Evolutionary conservation across 1,140 invertebrate species (phyloP).

Genomic region (Drosophila watanabei): DNA sequence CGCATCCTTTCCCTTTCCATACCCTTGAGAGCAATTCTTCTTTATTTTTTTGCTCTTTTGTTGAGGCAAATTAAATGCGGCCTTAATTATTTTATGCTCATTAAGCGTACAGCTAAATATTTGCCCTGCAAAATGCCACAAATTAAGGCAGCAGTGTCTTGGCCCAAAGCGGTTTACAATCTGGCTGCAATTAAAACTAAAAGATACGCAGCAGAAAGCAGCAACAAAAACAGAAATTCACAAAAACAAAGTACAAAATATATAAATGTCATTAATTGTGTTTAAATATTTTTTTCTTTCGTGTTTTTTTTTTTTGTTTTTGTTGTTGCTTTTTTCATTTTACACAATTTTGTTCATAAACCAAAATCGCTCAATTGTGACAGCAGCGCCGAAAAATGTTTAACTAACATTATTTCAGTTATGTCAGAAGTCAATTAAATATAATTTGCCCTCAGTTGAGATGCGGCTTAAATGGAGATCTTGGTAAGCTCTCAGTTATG

Average conservation of each 20-base stretch:
- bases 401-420: conserved; percentile 56
- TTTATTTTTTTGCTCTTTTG: conserved; percentile 19
- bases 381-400: conserved; percentile 29
- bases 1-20: conserved; percentile 55
- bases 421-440: conserved; percentile 66
- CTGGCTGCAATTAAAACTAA: conserved; percentile 59
- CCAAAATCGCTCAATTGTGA: conserved; percentile 77
- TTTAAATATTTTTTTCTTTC: conserved; percentile 63
- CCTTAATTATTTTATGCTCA: conserved; percentile 83
- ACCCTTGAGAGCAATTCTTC: conserved; percentile 34
- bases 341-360: conserved; percentile 59
- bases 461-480: conserved; percentile 31
- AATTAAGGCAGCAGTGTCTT: conserved; percentile 62
- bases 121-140: conserved; percentile 53
- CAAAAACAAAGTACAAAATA: conserved; percentile 43
- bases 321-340: conserved; percentile 22
- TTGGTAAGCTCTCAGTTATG: conserved; percentile 30
- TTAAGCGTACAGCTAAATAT: conserved; percentile 59
- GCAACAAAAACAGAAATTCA: conserved; percentile 8
- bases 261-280: conserved; percentile 79
- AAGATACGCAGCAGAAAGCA: conserved; percentile 13
- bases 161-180: conserved; percentile 72
- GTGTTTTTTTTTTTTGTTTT: conserved; percentile 14
- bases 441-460: conserved; percentile 58
- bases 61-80: conserved; percentile 64